Conservation (phyloP, 2,113 vertebrate species). For the Sturnira hondurensis region DNA sequence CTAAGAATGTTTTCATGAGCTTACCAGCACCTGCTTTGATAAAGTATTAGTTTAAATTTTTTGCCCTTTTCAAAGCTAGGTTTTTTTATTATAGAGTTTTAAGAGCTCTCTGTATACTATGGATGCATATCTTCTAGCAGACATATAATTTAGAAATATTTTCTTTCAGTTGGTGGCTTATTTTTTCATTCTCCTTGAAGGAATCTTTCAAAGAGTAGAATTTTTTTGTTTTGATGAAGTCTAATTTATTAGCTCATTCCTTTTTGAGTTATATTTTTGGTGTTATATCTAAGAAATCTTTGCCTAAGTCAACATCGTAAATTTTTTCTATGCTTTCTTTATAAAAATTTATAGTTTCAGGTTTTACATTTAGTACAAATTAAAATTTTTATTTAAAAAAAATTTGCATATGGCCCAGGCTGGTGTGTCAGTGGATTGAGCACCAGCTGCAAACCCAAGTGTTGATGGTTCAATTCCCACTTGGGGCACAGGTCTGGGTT, state of each 20-base stretch:
- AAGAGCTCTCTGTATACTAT: neutral
- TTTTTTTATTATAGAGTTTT: neutral
- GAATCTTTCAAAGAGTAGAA: neutral
- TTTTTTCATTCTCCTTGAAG: slow-evolving; percentile 8
- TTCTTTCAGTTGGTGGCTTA: neutral
- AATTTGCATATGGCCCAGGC: too few relatives aligned
- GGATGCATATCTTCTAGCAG: neutral
- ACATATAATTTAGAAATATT: neutral
- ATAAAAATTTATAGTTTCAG: neutral
- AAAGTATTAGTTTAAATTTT: neutral
- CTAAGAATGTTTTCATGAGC: neutral
- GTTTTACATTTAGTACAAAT: slow-evolving; percentile 16
- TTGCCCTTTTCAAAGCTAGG: neutral
- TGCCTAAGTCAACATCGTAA: neutral
- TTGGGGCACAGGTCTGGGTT: too few relatives aligned
- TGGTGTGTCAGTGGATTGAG: neutral
- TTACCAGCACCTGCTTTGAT: neutral
- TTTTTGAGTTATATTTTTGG: neutral
- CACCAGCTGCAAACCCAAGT: too few relatives aligned
- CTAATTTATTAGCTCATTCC: neutral
- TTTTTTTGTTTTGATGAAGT: slow-evolving; percentile 1
- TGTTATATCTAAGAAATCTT: neutral
- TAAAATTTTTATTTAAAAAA: neutral
- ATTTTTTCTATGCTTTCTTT: neutral
- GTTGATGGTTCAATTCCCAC: too few relatives aligned